These are phyloP conservation scores for Drosophila nikananu DNA, from an alignment of 1,140 invertebrate genomes.

Conservation along the genomic window DNA sequence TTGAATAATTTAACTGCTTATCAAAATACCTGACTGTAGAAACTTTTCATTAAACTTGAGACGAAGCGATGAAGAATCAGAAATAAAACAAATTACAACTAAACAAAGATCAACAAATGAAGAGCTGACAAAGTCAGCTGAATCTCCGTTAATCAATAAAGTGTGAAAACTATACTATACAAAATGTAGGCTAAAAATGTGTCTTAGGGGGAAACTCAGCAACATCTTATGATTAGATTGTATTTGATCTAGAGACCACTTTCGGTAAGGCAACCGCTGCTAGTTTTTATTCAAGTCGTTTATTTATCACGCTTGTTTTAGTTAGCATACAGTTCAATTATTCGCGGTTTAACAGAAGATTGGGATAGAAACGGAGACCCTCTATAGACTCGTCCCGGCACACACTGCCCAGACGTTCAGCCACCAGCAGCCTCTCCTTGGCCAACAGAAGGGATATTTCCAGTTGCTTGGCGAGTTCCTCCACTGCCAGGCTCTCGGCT, in stretches of 20 bases:
- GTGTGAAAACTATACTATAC: conserved; percentile 44
- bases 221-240: neutral
- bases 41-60: conserved; percentile 71
- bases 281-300: neutral
- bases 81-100: conserved; percentile 42
- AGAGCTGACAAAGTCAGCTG: conserved; percentile 64
- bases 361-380: conserved; percentile 96
- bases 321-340: conserved; percentile 18
- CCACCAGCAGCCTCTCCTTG: conserved; percentile 93
- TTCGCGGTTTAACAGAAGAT: conserved; percentile 89
- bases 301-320: conserved; percentile 21
- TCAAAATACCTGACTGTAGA: conserved; percentile 82
- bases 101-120: conserved; percentile 54
- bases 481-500: conserved; percentile 91
- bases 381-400: conserved; percentile 97
- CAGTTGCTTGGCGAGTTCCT: conserved; percentile 92
- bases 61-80: conserved; percentile 38
- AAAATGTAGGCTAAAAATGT: neutral
- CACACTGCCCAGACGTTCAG: conserved; percentile 93
- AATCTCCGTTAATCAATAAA: conserved; percentile 67
- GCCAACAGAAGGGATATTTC: conserved; percentile 95
- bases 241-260: too few species aligned
- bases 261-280: neutral
- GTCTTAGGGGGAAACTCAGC: neutral
- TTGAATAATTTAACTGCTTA: conserved; percentile 80